Conservation (phyloP, 2,888 invertebrate species). For the Unio pictorum region DNA sequence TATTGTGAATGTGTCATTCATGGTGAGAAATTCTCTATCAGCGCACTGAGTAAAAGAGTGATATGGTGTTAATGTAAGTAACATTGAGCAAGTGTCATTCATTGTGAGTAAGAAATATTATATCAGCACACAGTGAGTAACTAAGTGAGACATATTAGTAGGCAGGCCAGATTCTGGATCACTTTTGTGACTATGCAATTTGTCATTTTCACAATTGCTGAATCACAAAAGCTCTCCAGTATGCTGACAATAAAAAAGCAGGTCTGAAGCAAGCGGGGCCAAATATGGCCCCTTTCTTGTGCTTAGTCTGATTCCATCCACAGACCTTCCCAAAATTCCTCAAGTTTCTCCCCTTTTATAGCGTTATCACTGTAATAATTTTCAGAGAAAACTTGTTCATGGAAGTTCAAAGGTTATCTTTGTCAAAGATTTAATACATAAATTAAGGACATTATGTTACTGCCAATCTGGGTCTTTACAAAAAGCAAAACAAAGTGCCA, state of each 20-base stretch:
- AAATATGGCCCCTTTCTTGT: background rate
- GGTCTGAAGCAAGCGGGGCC: constrained; percentile 2
- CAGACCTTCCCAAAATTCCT: no score
- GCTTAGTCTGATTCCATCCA: no score
- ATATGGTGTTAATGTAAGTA: background rate
- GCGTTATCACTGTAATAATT: no score
- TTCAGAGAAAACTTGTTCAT: no score
- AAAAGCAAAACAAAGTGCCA: no score
- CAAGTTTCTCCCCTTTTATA: no score
- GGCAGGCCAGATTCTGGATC: constrained; percentile 69
- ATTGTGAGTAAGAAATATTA: background rate
- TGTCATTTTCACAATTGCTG: constrained; percentile 73
- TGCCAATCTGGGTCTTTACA: no score
- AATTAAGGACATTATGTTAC: no score
- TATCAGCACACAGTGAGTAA: constrained; percentile 2
- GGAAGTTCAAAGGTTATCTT: no score
- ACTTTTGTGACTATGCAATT: constrained; percentile 79
- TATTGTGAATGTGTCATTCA: background rate
- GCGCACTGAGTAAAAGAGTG: no score
- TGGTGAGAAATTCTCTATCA: no score
- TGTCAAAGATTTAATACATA: no score
- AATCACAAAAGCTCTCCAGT: constrained; percentile 74
- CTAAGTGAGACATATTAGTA: background rate
- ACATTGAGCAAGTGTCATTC: background rate
- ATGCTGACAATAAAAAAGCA: constrained; percentile 18